These are phyloP conservation scores for Acipenser oxyrinchus DNA, from an alignment of 2,797 vertebrate species.

Conservation along the genomic window DNA sequence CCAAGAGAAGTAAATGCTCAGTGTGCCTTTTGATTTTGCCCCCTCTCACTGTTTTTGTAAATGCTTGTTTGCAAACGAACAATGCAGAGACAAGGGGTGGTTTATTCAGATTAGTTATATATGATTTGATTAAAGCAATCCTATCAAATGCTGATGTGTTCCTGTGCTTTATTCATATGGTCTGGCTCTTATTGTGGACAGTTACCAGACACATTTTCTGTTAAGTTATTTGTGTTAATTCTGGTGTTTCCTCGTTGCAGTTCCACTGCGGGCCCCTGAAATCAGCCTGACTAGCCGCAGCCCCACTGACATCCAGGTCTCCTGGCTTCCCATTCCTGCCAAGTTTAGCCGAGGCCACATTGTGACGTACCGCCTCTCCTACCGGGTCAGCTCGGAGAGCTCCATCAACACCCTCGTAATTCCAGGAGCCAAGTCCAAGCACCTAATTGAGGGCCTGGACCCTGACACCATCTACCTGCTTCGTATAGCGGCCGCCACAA, in stretches of 20 bases:
- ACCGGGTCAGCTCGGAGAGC: conserved; percentile 75
- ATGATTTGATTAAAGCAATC: no score
- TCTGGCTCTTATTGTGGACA: no score
- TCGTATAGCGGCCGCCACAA: conserved; percentile 78
- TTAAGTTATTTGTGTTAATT: no score
- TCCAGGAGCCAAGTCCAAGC: conserved; percentile 58
- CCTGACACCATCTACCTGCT: conserved; percentile 85
- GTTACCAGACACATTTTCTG: no score
- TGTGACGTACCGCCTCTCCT: conserved; percentile 74
- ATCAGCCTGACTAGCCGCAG: conserved; percentile 89
- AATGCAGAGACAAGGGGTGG: no score
- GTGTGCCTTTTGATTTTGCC: no score
- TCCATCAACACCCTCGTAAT: conserved; percentile 72
- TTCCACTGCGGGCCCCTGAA: conserved; percentile 89
- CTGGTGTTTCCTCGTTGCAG: conserved; percentile 39
- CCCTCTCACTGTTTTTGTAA: no score
- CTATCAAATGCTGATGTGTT: no score
- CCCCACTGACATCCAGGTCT: conserved; percentile 84
- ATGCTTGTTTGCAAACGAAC: no score
- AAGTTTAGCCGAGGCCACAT: conserved; percentile 80
- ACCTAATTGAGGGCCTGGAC: conserved; percentile 72
- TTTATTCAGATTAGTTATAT: no score
- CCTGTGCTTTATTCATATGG: no score
- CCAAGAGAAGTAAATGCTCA: no score
- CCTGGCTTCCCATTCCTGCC: conserved; percentile 81